phyloP scores from a whole-genome alignment of 2,888 invertebrate genomes.

The Phaedon cochleariae region DNA sequence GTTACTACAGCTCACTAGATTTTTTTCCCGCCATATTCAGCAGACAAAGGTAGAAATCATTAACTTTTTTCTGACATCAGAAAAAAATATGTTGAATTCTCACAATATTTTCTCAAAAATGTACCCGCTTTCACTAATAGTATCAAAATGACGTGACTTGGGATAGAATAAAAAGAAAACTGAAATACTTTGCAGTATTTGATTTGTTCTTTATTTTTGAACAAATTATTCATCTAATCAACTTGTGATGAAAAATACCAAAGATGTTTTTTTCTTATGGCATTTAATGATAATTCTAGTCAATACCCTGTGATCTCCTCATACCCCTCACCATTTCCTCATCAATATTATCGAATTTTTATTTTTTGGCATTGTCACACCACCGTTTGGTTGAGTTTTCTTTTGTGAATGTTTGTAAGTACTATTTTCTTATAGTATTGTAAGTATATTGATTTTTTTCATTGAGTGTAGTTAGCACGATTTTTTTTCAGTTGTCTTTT shows the following conservation, averaged over 20 bases:
- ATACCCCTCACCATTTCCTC: conserved; percentile 13
- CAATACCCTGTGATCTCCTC: conserved; percentile 39
- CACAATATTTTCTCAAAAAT: no score
- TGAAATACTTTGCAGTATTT: no score
- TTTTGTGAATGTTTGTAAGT: conserved; percentile 47
- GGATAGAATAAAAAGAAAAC: no score
- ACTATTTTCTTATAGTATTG: conserved; percentile 13
- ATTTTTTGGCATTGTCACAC: conserved; percentile 58
- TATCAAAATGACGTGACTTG: no score
- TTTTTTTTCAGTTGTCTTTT: conserved; percentile 16
- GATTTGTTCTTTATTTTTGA: no score
- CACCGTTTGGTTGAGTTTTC: conserved; percentile 62
- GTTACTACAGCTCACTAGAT: no score
- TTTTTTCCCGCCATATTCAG: no score
- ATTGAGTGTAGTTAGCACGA: conserved; percentile 33
- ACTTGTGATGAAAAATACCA: conserved; percentile 21
- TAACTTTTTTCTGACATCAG: no score
- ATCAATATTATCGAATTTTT: conserved; percentile 35
- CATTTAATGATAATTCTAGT: conserved; percentile 16
- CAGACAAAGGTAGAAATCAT: no score
- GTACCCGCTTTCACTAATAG: no score
- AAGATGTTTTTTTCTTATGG: conserved; percentile 1
- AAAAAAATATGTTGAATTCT: no score
- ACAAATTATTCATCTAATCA: no score
- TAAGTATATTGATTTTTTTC: conserved; percentile 23